Conservation (phyloP, 2,113 vertebrate genomes). For the Melanostigma gelatinosum region DNA sequence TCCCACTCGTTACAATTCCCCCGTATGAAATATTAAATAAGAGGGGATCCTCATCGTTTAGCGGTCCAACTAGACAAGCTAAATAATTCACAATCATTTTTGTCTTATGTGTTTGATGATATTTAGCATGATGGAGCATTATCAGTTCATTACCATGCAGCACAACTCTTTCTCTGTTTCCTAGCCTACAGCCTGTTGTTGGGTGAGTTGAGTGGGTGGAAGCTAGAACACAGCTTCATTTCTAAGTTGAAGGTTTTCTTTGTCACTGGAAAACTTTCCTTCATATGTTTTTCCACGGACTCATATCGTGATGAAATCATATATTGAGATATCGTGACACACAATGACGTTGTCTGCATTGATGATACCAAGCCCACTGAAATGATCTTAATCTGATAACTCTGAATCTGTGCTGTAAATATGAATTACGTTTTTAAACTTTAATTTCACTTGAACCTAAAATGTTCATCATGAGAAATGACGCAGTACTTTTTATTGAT, state of each 20-base stretch:
- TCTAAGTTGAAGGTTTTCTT: conserved; percentile 46
- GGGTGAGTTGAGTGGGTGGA: conserved; percentile 67
- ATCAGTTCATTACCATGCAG: conserved; percentile 66
- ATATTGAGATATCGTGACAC: too few relatives aligned
- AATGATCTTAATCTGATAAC: too few relatives aligned
- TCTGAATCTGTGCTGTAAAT: too few relatives aligned
- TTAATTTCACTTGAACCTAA: too few relatives aligned
- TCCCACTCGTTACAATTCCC: conserved; percentile 14
- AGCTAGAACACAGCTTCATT: conserved; percentile 56
- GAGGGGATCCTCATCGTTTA: conserved; percentile 49
- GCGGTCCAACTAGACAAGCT: conserved; percentile 46
- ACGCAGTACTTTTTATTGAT: too few relatives aligned
- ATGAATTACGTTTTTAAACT: too few relatives aligned
- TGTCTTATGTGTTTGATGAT: conserved; percentile 49
- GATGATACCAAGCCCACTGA: too few relatives aligned
- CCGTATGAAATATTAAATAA: conserved; percentile 63
- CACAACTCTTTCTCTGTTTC: conserved; percentile 37
- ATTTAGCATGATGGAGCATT: conserved; percentile 65
- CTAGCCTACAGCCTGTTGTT: conserved; percentile 49
- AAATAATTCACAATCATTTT: conserved; percentile 62
- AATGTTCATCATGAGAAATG: too few relatives aligned
- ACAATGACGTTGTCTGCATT: too few relatives aligned
- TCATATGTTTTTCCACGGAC: neutral
- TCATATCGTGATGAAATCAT: too few relatives aligned
- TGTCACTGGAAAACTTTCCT: conserved; percentile 41